A percentile compares a stretch with the other conserved stretches of the same genome.
phyloP scores from a whole-genome alignment of 2,888 invertebrate genomes.

The Chrysopilus asiliformis region DNA sequence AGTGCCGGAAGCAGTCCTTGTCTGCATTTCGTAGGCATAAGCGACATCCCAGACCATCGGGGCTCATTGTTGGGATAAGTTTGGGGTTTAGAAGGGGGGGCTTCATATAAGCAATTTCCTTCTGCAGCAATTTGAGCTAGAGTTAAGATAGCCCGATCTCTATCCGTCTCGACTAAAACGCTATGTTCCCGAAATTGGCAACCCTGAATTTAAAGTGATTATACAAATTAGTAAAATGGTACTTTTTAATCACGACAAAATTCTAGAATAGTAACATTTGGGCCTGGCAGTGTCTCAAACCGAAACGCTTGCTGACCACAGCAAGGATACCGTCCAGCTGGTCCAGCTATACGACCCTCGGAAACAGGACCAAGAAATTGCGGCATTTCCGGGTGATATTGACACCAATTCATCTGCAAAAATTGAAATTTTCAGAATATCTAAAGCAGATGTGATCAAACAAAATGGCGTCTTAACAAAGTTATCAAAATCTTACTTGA shows the following conservation, averaged over 20 bases:
- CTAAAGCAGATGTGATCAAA: too few species aligned
- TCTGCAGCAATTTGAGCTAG: slow-evolving; percentile 31
- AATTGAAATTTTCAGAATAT: too few species aligned
- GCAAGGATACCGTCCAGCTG: slow-evolving; percentile 70
- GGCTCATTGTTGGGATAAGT: slow-evolving; percentile 20
- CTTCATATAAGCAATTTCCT: slow-evolving; percentile 27
- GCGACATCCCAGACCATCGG: slow-evolving; percentile 28
- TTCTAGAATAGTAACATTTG: slow-evolving; percentile 23
- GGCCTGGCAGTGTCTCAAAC: slow-evolving; percentile 31
- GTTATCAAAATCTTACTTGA: slow-evolving; percentile 33
- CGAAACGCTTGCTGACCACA: slow-evolving; percentile 73
- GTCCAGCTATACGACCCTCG: slow-evolving; percentile 44
- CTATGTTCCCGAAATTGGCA: slow-evolving; percentile 62
- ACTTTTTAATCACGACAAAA: slow-evolving; percentile 3
- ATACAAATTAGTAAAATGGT: slow-evolving; percentile 2
- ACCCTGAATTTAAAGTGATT: slow-evolving; percentile 42
- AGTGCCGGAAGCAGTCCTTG: slow-evolving; percentile 31
- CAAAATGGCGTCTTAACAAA: too few species aligned
- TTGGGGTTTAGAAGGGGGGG: slow-evolving; percentile 22
- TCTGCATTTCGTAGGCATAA: slow-evolving; percentile 31
- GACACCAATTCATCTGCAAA: slow-evolving; percentile 71
- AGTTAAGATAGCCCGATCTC: slow-evolving; percentile 49
- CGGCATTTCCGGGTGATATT: slow-evolving; percentile 63
- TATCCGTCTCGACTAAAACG: slow-evolving; percentile 47
- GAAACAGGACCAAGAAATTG: slow-evolving; percentile 58